These are phyloP conservation scores for Epicauta chinensis DNA, from an alignment of 1,140 invertebrate species.

Conservation along the genomic window DNA sequence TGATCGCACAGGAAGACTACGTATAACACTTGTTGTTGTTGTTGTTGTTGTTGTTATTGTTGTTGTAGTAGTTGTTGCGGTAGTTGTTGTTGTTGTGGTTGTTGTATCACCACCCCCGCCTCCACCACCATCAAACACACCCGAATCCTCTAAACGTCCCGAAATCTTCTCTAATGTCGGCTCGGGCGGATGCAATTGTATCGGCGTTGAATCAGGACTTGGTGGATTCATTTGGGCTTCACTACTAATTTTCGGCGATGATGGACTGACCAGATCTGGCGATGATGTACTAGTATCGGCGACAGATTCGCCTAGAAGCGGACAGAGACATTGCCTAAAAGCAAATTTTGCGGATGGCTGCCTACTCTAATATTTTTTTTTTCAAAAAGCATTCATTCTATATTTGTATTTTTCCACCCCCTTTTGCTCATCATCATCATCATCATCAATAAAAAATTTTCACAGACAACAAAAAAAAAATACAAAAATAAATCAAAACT, in stretches of 20 bases:
- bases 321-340: slow-evolving; percentile 41
- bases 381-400: not conserved
- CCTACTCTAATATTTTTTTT: slow-evolving; percentile 32
- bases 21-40: slow-evolving; percentile 33
- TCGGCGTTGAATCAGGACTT: slow-evolving; percentile 37
- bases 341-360: slow-evolving; percentile 38
- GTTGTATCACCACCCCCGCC: slow-evolving; percentile 6
- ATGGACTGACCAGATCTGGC: slow-evolving; percentile 70
- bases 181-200: slow-evolving; percentile 25
- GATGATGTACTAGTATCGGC: slow-evolving; percentile 85
- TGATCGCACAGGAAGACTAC: slow-evolving; percentile 29
- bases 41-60: not conserved
- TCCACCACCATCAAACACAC: slow-evolving; percentile 38
- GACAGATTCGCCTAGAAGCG: slow-evolving; percentile 71
- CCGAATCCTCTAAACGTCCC: slow-evolving; percentile 33
- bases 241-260: slow-evolving; percentile 60
- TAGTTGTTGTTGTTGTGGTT: slow-evolving; percentile 3
- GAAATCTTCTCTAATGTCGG: slow-evolving; percentile 32
- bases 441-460: too few relatives aligned
- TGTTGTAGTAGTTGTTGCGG: slow-evolving; percentile 15
- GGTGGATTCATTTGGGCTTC: slow-evolving; percentile 37
- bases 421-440: too few relatives aligned
- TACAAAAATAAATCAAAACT: too few relatives aligned
- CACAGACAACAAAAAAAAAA: too few relatives aligned
- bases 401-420: slow-evolving; percentile 67